Base-by-base conservation (phyloP, 1,140 invertebrate species). In the Scaptomyza graminum region DNA sequence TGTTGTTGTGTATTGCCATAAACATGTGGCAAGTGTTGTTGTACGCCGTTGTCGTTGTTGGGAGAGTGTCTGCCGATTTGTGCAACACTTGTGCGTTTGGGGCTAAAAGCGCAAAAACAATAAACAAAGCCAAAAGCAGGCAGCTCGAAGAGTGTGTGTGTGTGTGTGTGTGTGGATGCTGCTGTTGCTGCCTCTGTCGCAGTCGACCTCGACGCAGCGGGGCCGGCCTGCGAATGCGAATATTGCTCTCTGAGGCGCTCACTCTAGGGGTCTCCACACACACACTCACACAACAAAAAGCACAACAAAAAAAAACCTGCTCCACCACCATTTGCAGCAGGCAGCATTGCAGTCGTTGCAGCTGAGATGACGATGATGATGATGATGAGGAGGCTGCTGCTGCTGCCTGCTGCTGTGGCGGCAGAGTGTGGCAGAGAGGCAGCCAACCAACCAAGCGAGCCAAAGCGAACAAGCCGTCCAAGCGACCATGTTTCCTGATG, bases 401-500 rank as follows among this genome's bases (percentile, higher is more conserved):
- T 51, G 51, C 8, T 51, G 60, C 18, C 51, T 41, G 67, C 28
- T 56, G 71, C 18, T 18, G 51, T n/a, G 15, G 66, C 47, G 28
- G 59, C 37, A 39, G 57, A 41, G 63, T 13, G 41, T 37, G 22
- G 16, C 64, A 22, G 31, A 34, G 57, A 59, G 41, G 34, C 65
- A 37, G 55, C 59, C 63, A 61, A 54, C 69, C 68, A 59, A 59
- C 76, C 62, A 72, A 68, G 63, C 67, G 54, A 74, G 52, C 75
- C 39, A 74, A 39, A 34, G 31, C 31, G 6, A 9, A 64, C 83
- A 55, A 80, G 1, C 52, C 52, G 52, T 68, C 82, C 76, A 70
- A 88, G 79, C 83, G 83, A 88, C 90, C 90, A 90, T 91, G 89
- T 90, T 91, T 91, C 90, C 90, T 90, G 90, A 91, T 91, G 90